A percentile compares a stretch with the other conserved stretches of the same genome.
phyloP scores from a whole-genome alignment of 2,797 vertebrate genomes.

The Neomorphus geoffroyi region DNA sequence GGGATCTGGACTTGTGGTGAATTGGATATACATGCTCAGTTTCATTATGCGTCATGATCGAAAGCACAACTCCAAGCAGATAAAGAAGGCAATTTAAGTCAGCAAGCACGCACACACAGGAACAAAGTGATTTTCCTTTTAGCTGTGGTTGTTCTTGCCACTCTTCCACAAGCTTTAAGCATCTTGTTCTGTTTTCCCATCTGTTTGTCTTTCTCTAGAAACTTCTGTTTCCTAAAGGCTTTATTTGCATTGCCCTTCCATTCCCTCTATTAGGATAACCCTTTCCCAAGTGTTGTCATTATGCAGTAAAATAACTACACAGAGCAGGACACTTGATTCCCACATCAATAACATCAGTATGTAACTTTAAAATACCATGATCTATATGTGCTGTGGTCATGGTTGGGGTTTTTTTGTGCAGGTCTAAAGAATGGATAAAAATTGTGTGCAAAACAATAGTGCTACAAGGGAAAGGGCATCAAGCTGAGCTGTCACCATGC shows the following conservation, averaged over 20 bases:
- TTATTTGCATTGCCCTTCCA: background rate
- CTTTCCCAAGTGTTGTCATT: background rate
- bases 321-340: background rate
- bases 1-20: background rate
- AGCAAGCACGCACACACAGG: background rate
- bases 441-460: background rate
- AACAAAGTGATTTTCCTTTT: background rate
- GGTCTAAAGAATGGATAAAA: background rate
- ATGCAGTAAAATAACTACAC: background rate
- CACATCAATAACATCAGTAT: fast-evolving
- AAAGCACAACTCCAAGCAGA: constrained; percentile 6
- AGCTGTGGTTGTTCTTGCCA: background rate
- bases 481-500: background rate
- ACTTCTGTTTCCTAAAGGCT: background rate
- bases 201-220: background rate
- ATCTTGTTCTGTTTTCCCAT: background rate
- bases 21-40: background rate
- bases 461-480: background rate
- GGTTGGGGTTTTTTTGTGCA: background rate
- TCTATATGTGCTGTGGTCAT: background rate
- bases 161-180: background rate
- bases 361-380: background rate
- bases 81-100: background rate
- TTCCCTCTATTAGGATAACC: background rate
- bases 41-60: background rate